phyloP scores from a whole-genome alignment of 2,888 invertebrate species.

The Drosophila basisetae region DNA sequence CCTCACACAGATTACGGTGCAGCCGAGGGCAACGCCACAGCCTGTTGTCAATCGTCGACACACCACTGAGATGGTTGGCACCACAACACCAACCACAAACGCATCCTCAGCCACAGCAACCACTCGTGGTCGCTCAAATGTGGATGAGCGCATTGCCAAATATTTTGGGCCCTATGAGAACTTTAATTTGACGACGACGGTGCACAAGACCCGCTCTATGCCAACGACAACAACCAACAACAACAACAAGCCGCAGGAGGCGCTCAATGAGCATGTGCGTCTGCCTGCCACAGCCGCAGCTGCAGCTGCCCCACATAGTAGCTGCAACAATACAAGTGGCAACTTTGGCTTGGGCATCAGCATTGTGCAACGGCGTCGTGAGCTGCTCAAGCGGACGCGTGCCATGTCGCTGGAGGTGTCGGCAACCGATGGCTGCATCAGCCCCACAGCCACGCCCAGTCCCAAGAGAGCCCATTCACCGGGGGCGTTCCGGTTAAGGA shows the following conservation, averaged over 20 bases:
- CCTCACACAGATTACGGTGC: constrained; percentile 49
- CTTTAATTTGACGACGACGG: constrained; percentile 26
- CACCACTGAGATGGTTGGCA: constrained; percentile 58
- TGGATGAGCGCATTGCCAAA: constrained; percentile 80
- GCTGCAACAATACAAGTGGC: background rate
- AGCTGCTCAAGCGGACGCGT: constrained; percentile 76
- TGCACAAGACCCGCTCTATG: constrained; percentile 40
- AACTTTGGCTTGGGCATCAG: background rate
- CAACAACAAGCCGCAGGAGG: constrained; percentile 39
- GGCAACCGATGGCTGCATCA: constrained; percentile 29
- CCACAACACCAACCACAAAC: constrained; percentile 30
- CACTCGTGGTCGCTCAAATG: constrained; percentile 21
- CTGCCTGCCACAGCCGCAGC: constrained; percentile 21
- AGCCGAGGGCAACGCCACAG: constrained; percentile 24
- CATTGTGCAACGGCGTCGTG: constrained; percentile 67
- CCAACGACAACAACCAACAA: background rate
- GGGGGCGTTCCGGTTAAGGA: constrained; percentile 10
- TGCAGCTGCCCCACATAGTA: constrained; percentile 19
- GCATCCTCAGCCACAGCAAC: constrained; percentile 20
- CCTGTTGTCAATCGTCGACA: constrained; percentile 52
- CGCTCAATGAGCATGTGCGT: constrained; percentile 71
- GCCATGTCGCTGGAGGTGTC: constrained; percentile 71
- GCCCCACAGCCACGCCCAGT: constrained; percentile 56
- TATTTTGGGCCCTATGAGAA: constrained; percentile 79
- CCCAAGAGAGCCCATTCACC: constrained; percentile 67